Evolutionary conservation across 30 jellyfish, hydroid and myxozoan genomes (phyloP), one percentile per base, ranked within the genome.

Genomic region (Haliclystus octoradiatus): DNA sequence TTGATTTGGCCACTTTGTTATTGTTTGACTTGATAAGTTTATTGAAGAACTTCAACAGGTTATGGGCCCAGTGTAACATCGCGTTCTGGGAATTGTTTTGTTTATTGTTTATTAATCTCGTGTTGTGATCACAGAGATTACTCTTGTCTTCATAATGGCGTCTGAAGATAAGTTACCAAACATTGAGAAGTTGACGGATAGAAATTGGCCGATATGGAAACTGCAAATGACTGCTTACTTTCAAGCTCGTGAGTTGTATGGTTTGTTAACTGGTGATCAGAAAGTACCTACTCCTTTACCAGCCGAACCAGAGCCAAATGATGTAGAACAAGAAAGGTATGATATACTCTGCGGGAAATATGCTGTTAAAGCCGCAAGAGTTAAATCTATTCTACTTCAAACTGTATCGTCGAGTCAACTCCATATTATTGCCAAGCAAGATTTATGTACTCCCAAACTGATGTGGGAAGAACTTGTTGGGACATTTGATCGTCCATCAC

Each of bases 201-300:
- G n/a, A n/a, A n/a, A n/a, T n/a, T n/a, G n/a, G n/a, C n/a, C n/a
- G n/a, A n/a, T n/a, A n/a, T n/a, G n/a, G n/a, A n/a, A n/a, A n/a
- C n/a, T n/a, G n/a, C n/a, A n/a, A n/a, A n/a, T 57, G 27, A 57
- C 69, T 57, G 69, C 69, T 57, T 57, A 57, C 26, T 57, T 57
- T 9, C 69, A 57, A 57, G 69, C 69, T 14, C n/a, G 26, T 9
- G 69, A 57, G 26, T 31, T 57, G n/a, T 57, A 31, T 26, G 27
- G 69, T 31, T 31, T 57, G 5, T 26, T 57, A 7, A 31, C n/a
- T 57, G 69, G 69, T 5, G n/a, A 26, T 7, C 32, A 7, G 5
- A 24, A 5, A 5, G 32, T 26, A 13, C 69, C 69, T 7, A n/a
- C n/a, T n/a, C 13, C n/a, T 47, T n/a, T n/a, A 13, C 15, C 13